These are phyloP conservation scores for Archivesica marissinica DNA, from an alignment of 1,140 invertebrate species.

Conservation along the genomic window DNA sequence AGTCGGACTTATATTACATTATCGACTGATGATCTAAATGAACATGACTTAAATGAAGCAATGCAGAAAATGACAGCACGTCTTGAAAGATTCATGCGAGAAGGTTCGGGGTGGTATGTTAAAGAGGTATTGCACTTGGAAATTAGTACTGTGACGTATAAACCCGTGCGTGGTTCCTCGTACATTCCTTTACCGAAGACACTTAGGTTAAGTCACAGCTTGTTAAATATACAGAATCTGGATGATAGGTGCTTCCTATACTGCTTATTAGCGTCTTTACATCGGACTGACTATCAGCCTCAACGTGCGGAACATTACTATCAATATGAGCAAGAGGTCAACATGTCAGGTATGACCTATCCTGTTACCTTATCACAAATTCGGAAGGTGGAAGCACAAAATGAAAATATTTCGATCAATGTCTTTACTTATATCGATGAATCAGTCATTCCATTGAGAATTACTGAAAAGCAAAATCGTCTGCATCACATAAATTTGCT, in stretches of 20 bases:
- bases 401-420: slow-evolving; percentile 30
- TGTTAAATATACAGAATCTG: too few species aligned
- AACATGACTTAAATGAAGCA: slow-evolving; percentile 44
- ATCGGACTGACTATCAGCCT: background rate
- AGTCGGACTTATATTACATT: slow-evolving; percentile 7
- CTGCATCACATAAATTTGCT: slow-evolving; percentile 31
- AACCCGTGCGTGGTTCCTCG: too few species aligned
- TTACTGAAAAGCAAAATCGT: too few species aligned
- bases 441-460: slow-evolving; percentile 36
- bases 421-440: slow-evolving; percentile 38
- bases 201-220: too few species aligned
- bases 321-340: slow-evolving; percentile 2
- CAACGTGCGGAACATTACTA: background rate
- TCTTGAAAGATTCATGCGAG: too few species aligned
- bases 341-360: slow-evolving; percentile 29
- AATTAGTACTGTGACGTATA: too few species aligned
- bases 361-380: slow-evolving; percentile 20
- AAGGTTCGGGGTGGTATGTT: too few species aligned
- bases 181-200: too few species aligned
- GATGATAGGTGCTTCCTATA: too few species aligned
- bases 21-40: slow-evolving; percentile 6
- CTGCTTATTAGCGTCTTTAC: too few species aligned
- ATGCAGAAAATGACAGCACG: background rate
- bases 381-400: slow-evolving; percentile 17
- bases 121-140: too few species aligned